A percentile compares a stretch with the other conserved stretches of the same genome.
These are phyloP conservation scores for Eupithecia vulgata DNA, from an alignment of 2,888 invertebrate genomes.

Conservation along the genomic window DNA sequence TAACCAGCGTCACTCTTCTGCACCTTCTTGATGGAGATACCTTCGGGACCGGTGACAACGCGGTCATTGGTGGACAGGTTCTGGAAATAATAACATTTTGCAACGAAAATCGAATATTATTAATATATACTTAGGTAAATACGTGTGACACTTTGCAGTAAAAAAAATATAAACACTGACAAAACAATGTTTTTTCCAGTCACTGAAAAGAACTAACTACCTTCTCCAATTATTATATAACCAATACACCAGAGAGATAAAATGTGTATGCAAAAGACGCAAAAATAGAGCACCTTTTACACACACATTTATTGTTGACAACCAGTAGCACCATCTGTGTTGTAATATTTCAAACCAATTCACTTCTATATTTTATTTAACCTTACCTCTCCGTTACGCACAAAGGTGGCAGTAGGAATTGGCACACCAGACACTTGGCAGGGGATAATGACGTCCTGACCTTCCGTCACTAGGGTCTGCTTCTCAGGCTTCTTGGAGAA, in stretches of 20 bases:
- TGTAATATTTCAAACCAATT: background rate
- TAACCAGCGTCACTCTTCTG: constrained; percentile 63
- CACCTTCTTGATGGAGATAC: constrained; percentile 59
- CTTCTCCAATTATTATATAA: too few species aligned
- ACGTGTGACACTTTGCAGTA: too few species aligned
- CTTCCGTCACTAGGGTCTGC: constrained; percentile 50
- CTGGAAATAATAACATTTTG: constrained; percentile 27
- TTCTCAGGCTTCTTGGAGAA: constrained; percentile 54
- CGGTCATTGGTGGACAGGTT: constrained; percentile 48
- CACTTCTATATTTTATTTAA: too few species aligned
- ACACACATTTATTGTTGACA: too few species aligned
- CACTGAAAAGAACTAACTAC: too few species aligned
- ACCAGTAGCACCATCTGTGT: background rate
- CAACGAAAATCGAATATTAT: background rate
- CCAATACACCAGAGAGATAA: too few species aligned
- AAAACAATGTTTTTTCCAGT: too few species aligned
- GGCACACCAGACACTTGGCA: constrained; percentile 62
- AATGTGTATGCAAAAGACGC: too few species aligned
- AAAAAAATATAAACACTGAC: too few species aligned
- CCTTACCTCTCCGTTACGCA: constrained; percentile 53
- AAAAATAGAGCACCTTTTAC: too few species aligned
- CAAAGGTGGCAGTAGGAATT: constrained; percentile 57
- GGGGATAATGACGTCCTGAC: constrained; percentile 61
- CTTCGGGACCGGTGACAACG: constrained; percentile 47
- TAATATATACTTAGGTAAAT: too few species aligned